Evolutionary conservation across 92 coral and sea anemone genomes (phyloP).

Genomic region (Muricea muricata): DNA sequence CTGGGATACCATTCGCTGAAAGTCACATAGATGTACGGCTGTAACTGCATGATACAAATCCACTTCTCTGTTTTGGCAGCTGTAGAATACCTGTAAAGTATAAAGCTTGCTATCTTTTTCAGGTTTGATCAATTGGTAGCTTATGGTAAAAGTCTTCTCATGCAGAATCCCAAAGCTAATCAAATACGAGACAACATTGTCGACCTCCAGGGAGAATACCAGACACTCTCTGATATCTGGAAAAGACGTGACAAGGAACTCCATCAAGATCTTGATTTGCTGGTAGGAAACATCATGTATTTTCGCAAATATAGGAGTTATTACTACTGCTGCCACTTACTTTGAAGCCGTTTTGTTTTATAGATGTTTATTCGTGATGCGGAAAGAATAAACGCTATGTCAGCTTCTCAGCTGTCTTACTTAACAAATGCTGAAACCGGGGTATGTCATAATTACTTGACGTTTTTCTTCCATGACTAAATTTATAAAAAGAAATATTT

Average conservation of each 20-base stretch:
- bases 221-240: slow-evolving; percentile 78
- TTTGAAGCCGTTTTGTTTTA: background rate
- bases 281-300: slow-evolving; percentile 48
- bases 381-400: slow-evolving; percentile 81
- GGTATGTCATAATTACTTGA: slow-evolving; percentile 63
- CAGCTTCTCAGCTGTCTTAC: slow-evolving; percentile 90
- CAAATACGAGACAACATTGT: slow-evolving; percentile 78
- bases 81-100: background rate
- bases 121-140: slow-evolving; percentile 89
- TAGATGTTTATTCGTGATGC: slow-evolving; percentile 93
- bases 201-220: slow-evolving; percentile 76
- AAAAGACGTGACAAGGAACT: slow-evolving; percentile 74
- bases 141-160: slow-evolving; percentile 79
- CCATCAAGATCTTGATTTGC: slow-evolving; percentile 82
- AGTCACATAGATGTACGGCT: too few species aligned
- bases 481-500: too few species aligned
- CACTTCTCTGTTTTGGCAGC: background rate
- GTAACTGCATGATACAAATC: background rate
- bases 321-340: too few species aligned
- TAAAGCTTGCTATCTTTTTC: background rate
- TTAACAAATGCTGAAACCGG: slow-evolving; percentile 87
- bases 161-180: slow-evolving; percentile 72
- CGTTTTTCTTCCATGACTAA: background rate
- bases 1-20: too few species aligned
- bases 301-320: too few species aligned